Evolutionary conservation across 2,888 invertebrate species (phyloP).

Genomic region (Tanytarsus gracilentus): DNA sequence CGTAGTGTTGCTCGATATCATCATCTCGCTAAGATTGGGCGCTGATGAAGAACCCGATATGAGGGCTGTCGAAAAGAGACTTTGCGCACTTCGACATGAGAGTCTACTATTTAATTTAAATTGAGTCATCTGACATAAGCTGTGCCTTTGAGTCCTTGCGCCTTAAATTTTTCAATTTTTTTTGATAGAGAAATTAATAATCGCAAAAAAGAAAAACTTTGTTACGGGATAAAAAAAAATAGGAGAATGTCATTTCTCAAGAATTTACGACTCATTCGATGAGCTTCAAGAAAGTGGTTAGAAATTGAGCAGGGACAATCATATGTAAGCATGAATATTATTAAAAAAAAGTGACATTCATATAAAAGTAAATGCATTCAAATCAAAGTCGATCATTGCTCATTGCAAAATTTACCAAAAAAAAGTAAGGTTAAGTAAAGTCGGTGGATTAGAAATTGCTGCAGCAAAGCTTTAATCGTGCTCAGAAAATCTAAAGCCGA

Average conservation of each 20-base stretch:
- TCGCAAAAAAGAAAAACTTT: neutral
- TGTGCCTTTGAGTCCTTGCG: constrained; percentile 84
- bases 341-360: neutral
- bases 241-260: no score
- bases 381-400: constrained; percentile 3
- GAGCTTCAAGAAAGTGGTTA: neutral
- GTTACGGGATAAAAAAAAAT: no score
- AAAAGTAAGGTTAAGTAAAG: neutral
- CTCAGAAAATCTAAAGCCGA: constrained; percentile 4
- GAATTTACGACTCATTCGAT: no score
- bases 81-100: constrained; percentile 47
- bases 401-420: constrained; percentile 14
- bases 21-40: constrained; percentile 81
- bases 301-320: neutral
- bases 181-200: constrained; percentile 11
- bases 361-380: neutral
- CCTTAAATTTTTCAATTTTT: neutral
- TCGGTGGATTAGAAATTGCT: neutral
- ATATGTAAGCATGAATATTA: neutral
- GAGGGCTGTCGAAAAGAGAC: constrained; percentile 91
- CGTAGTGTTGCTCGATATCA: constrained; percentile 67
- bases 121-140: constrained; percentile 92
- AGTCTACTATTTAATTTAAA: constrained; percentile 73
- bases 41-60: constrained; percentile 91
- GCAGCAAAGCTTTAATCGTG: neutral